phyloP scores from a whole-genome alignment of 2,888 invertebrate species.

The Plemyria rubiginata region DNA sequence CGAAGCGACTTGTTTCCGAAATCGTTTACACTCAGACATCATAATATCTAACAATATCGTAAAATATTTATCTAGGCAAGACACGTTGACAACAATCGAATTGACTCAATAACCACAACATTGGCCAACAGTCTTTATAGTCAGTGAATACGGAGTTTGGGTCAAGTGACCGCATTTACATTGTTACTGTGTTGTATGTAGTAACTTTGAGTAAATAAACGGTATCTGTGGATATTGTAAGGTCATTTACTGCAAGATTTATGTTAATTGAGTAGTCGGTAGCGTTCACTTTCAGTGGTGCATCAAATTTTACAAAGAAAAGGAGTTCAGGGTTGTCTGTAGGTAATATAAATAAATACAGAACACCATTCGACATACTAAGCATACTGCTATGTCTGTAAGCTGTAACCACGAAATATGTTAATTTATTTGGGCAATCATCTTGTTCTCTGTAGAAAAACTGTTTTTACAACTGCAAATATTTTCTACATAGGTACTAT shows the following conservation, averaged over 20 bases:
- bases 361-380: constrained; percentile 46
- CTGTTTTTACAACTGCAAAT: constrained; percentile 4
- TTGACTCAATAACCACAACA: constrained; percentile 1
- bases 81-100: neutral
- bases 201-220: constrained; percentile 8
- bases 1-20: constrained; percentile 10
- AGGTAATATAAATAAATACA: too few species aligned
- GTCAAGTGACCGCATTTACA: constrained; percentile 5
- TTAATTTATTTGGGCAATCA: constrained; percentile 20
- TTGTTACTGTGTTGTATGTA: constrained; percentile 5
- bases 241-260: constrained; percentile 55
- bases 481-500: neutral
- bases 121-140: constrained; percentile 4
- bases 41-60: constrained; percentile 9
- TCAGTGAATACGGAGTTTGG: constrained; percentile 3
- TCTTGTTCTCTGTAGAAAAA: constrained; percentile 17
- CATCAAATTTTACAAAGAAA: constrained; percentile 56
- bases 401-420: constrained; percentile 32
- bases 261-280: constrained; percentile 56
- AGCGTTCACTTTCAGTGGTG: constrained; percentile 55
- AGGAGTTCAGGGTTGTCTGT: constrained; percentile 52
- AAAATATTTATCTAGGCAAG: neutral
- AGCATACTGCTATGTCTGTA: constrained; percentile 40
- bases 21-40: constrained; percentile 3
- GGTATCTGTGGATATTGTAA: constrained; percentile 35